These are phyloP conservation scores for Trinectes maculatus DNA, from an alignment of 2,113 vertebrate species.

Conservation along the genomic window DNA sequence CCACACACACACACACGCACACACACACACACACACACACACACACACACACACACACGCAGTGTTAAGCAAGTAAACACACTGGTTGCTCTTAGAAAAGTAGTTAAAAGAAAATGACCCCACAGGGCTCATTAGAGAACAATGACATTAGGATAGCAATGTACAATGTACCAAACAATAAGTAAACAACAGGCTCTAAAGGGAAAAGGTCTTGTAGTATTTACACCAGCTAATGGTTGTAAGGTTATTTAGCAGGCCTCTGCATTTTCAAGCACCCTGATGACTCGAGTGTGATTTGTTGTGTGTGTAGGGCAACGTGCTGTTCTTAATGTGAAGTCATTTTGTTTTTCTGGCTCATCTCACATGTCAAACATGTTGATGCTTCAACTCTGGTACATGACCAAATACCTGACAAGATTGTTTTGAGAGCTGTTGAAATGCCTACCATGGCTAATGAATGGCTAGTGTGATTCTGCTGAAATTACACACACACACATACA, in stretches of 20 bases:
- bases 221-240: neutral
- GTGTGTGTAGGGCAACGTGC: neutral
- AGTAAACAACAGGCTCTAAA: neutral
- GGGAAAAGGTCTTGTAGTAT: neutral
- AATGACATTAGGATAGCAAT: neutral
- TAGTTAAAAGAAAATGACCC: conserved; percentile 7
- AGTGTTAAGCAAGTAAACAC: conserved; percentile 9
- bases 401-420: neutral
- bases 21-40: no score
- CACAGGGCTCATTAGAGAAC: conserved; percentile 7
- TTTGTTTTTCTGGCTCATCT: conserved; percentile 15
- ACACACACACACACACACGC: no score
- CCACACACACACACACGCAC: conserved; percentile 6
- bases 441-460: no score
- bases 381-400: neutral
- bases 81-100: conserved; percentile 8
- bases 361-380: neutral
- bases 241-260: neutral
- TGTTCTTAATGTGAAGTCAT: conserved; percentile 14
- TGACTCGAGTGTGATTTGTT: neutral
- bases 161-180: neutral
- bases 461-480: no score
- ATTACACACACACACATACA: no score
- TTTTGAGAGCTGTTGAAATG: no score
- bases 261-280: no score